Percentiles rank a stretch among this genome's conserved stretches.
Conservation (phyloP, 2,113 vertebrate genomes). For the Scytalopus superciliaris region DNA sequence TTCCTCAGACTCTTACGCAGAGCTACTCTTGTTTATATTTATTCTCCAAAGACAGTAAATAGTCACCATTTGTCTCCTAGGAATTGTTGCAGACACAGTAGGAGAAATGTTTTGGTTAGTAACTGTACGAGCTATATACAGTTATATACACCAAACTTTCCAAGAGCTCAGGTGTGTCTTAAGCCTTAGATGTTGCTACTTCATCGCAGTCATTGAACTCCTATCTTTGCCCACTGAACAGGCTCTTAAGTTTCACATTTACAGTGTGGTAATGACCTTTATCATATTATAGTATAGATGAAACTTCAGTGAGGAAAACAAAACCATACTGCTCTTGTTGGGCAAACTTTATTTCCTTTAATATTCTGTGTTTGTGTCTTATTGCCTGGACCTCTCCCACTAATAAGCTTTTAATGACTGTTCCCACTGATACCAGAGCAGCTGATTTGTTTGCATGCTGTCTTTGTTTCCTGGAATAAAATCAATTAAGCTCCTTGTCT, state of each 20-base stretch:
- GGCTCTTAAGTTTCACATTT: neutral
- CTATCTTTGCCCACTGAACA: neutral
- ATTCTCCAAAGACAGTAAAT: neutral
- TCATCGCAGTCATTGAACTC: neutral
- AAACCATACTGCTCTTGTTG: neutral
- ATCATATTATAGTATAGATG: neutral
- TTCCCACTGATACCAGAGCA: neutral
- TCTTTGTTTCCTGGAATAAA: conserved; percentile 42
- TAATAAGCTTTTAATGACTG: conserved; percentile 66
- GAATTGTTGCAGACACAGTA: neutral
- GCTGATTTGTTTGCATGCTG: neutral
- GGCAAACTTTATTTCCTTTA: neutral
- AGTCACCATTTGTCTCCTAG: neutral
- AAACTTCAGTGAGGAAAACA: neutral
- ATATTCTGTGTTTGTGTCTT: neutral
- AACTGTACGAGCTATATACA: neutral
- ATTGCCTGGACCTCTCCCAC: neutral
- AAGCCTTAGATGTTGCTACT: neutral
- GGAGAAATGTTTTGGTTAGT: neutral
- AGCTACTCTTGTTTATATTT: neutral
- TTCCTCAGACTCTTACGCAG: neutral
- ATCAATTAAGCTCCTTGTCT: conserved; percentile 55
- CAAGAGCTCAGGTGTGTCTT: neutral
- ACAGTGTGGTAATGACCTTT: neutral
- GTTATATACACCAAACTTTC: neutral